A percentile compares a stretch with the other conserved stretches of the same genome.
Evolutionary conservation across 2,113 vertebrate genomes (phyloP).

Genomic region (Ahaetulla prasina): DNA sequence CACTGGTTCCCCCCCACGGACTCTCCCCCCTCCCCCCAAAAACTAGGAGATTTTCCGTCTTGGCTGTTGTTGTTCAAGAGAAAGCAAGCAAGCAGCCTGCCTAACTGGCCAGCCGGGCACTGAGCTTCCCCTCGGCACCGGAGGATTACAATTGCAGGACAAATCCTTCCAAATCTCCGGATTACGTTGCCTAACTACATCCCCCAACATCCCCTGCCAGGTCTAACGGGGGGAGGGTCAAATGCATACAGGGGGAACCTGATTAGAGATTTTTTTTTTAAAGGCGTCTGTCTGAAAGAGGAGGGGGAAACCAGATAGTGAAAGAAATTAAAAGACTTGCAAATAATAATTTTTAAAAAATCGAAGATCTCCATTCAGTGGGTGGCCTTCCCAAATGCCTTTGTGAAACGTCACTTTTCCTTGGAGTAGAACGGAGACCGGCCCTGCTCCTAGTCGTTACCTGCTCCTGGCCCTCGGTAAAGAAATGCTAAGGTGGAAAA

Average conservation of each 20-base stretch:
- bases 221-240: background rate
- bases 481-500: background rate
- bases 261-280: background rate
- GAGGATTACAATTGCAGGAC: background rate
- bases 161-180: background rate
- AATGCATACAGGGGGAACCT: background rate
- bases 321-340: background rate
- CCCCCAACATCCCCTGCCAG: background rate
- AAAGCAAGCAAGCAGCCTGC: background rate
- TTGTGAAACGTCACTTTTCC: background rate
- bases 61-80: conserved; percentile 19
- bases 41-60: background rate
- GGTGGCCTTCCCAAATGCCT: background rate
- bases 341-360: background rate
- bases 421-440: background rate
- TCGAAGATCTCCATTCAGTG: background rate
- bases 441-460: background rate
- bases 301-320: background rate
- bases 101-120: background rate
- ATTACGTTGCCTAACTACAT: background rate
- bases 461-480: background rate
- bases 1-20: background rate
- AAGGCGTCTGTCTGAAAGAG: background rate
- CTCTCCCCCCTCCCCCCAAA: background rate
- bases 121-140: conserved; percentile 2